These are phyloP conservation scores for Archocentrus centrarchus DNA, from an alignment of 2,113 vertebrate genomes.

Conservation along the genomic window DNA sequence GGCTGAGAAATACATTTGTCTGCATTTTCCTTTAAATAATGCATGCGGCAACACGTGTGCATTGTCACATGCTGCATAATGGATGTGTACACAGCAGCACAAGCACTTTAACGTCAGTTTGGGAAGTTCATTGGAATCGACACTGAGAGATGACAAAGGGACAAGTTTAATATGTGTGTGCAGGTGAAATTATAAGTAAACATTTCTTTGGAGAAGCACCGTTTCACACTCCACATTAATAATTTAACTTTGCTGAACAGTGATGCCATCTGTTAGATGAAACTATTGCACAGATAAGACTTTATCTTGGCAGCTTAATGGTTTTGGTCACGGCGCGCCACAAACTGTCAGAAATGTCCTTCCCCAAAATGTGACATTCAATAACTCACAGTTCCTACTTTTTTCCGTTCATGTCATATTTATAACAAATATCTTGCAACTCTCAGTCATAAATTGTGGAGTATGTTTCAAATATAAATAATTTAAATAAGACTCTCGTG, in stretches of 20 bases:
- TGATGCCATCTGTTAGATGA: slow-evolving; percentile 78
- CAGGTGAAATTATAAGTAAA: slow-evolving; percentile 74
- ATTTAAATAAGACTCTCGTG: slow-evolving; percentile 31
- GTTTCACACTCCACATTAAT: slow-evolving; percentile 77
- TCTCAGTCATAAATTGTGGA: not conserved
- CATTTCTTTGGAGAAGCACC: slow-evolving; percentile 64
- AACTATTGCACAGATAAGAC: slow-evolving; percentile 66
- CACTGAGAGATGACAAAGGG: slow-evolving; percentile 77
- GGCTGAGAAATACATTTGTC: slow-evolving; percentile 74
- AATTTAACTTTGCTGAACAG: slow-evolving; percentile 77
- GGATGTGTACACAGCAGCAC: slow-evolving; percentile 85
- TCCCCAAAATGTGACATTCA: slow-evolving; percentile 1
- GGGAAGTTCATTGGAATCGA: slow-evolving; percentile 80
- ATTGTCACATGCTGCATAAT: slow-evolving; percentile 86
- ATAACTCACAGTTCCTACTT: not conserved
- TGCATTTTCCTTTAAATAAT: slow-evolving; percentile 87
- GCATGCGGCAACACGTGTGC: slow-evolving; percentile 84
- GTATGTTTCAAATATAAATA: not conserved
- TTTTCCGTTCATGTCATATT: not conserved
- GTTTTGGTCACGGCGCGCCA: not conserved
- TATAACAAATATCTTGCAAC: not conserved
- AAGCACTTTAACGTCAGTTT: slow-evolving; percentile 80
- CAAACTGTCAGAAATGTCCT: slow-evolving; percentile 5
- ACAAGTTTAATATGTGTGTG: slow-evolving; percentile 69
- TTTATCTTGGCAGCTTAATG: slow-evolving; percentile 46